Percentiles rank a stretch among this genome's conserved stretches.
Conservation (phyloP, 23 tunicate species). For the Clavelina lepadiformis region DNA sequence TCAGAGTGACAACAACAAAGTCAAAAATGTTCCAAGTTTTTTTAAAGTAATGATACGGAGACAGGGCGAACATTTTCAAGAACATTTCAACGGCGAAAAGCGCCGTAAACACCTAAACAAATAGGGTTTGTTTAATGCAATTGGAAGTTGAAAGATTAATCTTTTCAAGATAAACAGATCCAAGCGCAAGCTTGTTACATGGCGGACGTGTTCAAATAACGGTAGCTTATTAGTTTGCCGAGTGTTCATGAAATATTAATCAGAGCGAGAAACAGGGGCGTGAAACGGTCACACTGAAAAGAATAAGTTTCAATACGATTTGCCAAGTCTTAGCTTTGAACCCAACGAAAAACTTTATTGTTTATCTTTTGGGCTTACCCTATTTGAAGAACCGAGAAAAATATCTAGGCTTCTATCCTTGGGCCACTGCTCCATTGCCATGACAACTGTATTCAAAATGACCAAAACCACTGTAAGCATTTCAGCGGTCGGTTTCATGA, state of each 20-base stretch:
- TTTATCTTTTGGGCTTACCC: constrained; percentile 38
- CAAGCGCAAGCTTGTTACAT: too few species aligned
- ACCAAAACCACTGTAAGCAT: constrained; percentile 69
- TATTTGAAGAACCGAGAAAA: constrained; percentile 39
- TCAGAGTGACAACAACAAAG: constrained; percentile 74
- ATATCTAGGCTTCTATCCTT: constrained; percentile 14
- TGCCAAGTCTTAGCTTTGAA: neutral
- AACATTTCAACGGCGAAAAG: constrained; percentile 76
- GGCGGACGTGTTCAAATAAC: too few species aligned
- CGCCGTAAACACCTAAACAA: constrained; percentile 58
- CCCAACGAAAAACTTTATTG: neutral
- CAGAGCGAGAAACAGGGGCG: too few species aligned
- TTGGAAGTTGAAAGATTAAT: too few species aligned
- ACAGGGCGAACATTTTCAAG: constrained; percentile 62
- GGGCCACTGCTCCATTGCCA: constrained; percentile 85
- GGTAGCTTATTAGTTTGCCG: too few species aligned
- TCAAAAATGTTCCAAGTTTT: constrained; percentile 80
- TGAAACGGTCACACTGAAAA: too few species aligned
- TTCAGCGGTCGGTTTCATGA: constrained; percentile 63
- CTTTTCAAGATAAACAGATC: too few species aligned
- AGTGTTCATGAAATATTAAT: too few species aligned
- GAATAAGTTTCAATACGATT: too few species aligned
- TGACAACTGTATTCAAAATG: constrained; percentile 59
- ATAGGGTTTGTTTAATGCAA: too few species aligned
- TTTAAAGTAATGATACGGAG: constrained; percentile 49